Evolutionary conservation across 1,140 invertebrate species (phyloP).

Genomic region (Trissolcus basalis): DNA sequence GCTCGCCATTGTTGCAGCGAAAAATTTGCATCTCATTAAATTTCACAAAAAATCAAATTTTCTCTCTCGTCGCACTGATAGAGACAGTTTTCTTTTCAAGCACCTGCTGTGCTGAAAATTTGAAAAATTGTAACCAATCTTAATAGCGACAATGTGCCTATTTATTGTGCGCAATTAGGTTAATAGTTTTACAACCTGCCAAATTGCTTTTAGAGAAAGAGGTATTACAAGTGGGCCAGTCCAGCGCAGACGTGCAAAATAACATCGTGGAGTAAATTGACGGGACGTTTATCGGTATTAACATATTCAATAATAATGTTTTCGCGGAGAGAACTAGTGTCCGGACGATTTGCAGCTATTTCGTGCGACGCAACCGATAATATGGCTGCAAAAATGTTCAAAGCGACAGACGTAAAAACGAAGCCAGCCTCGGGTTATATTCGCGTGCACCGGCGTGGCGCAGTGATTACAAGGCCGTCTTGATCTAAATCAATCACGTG

Average conservation of each 20-base stretch:
- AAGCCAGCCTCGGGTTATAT: slow-evolving; percentile 57
- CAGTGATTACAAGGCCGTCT: slow-evolving; percentile 61
- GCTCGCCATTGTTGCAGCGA: too few relatives aligned
- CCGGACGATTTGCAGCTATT: slow-evolving; percentile 52
- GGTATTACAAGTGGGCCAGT: neutral
- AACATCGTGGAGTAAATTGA: slow-evolving; percentile 33
- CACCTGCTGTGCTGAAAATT: too few relatives aligned
- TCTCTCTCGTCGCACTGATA: too few relatives aligned
- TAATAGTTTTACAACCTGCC: neutral
- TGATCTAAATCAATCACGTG: slow-evolving; percentile 62
- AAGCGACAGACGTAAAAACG: slow-evolving; percentile 61
- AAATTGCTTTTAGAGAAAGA: neutral
- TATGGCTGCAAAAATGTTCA: slow-evolving; percentile 54
- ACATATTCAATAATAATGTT: slow-evolving; percentile 62
- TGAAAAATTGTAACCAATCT: too few relatives aligned
- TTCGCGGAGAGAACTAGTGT: slow-evolving; percentile 48
- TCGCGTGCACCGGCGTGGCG: slow-evolving; percentile 58
- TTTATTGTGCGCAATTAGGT: neutral
- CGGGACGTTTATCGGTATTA: slow-evolving; percentile 54
- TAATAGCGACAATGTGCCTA: too few relatives aligned
- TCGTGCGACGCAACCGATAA: slow-evolving; percentile 53
- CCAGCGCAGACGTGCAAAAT: slow-evolving; percentile 37
- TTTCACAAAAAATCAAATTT: too few relatives aligned
- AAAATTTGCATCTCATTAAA: too few relatives aligned
- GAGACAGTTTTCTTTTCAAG: too few relatives aligned